Evolutionary conservation across 2,113 vertebrate genomes (phyloP).

Genomic region (Dromiciops gliroides): DNA sequence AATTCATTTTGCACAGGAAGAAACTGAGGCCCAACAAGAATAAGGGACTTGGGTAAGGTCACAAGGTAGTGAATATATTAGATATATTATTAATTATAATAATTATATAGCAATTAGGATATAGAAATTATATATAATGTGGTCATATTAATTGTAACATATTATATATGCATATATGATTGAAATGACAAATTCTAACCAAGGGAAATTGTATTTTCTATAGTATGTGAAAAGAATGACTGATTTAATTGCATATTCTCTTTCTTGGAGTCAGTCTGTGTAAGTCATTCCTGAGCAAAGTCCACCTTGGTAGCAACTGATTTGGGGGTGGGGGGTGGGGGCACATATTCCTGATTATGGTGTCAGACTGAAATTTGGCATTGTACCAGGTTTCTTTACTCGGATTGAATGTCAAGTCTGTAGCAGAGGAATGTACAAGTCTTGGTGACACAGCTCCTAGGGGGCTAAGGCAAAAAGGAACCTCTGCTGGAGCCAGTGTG

Average conservation of each 20-base stretch:
- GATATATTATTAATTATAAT: background rate
- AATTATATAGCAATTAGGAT: background rate
- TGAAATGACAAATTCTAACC: slow-evolving; percentile 44
- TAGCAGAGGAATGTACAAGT: slow-evolving; percentile 68
- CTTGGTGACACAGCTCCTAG: slow-evolving; percentile 63
- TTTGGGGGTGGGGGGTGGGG: background rate
- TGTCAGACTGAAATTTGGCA: slow-evolving; percentile 58
- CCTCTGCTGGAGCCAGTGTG: slow-evolving; percentile 64
- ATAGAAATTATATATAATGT: background rate
- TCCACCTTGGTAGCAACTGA: slow-evolving; percentile 46
- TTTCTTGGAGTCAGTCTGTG: background rate
- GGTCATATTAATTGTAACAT: background rate
- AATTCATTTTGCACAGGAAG: background rate
- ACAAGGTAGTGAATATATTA: background rate
- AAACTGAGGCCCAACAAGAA: background rate
- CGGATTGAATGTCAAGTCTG: slow-evolving; percentile 71
- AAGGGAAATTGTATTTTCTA: background rate
- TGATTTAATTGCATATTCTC: slow-evolving; percentile 2
- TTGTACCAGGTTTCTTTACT: slow-evolving; percentile 65
- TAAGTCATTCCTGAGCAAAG: slow-evolving; percentile 29
- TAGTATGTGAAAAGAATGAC: slow-evolving; percentile 5
- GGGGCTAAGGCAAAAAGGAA: slow-evolving; percentile 54
- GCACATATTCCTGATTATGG: slow-evolving; percentile 59
- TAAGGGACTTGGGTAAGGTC: background rate
- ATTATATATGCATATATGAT: background rate